A percentile compares a stretch with the other conserved stretches of the same genome.
Evolutionary conservation across 2,888 invertebrate species (phyloP).

Genomic region (Autographa pulchrina): DNA sequence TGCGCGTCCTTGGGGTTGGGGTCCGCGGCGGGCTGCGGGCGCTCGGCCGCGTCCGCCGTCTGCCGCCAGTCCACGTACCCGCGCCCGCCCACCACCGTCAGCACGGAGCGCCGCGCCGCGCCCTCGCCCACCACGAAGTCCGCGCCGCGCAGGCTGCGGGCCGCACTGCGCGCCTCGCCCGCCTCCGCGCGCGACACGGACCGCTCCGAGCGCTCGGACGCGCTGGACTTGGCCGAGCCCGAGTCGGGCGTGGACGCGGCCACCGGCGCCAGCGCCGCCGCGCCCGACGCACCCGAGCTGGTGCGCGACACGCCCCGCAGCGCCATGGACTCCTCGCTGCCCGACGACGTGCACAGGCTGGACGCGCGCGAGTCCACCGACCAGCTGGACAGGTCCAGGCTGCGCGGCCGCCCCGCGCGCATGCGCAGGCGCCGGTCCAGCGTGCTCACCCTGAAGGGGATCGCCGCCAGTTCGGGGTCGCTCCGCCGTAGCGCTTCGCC

Average conservation of each 20-base stretch:
- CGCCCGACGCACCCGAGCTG: slow-evolving; percentile 93
- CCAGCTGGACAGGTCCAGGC: slow-evolving; percentile 96
- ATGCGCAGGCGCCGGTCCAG: slow-evolving; percentile 94
- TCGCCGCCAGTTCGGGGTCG: slow-evolving; percentile 95
- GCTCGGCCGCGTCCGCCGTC: slow-evolving; percentile 90
- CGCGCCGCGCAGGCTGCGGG: slow-evolving; percentile 80
- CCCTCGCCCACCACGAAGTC: slow-evolving; percentile 83
- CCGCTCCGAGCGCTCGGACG: slow-evolving; percentile 81
- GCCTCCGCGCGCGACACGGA: slow-evolving; percentile 80
- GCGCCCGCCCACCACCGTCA: slow-evolving; percentile 96
- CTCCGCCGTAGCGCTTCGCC: slow-evolving; percentile 94
- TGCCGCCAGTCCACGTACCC: slow-evolving; percentile 97
- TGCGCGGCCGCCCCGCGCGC: slow-evolving; percentile 95
- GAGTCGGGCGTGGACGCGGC: slow-evolving; percentile 86
- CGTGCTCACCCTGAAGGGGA: slow-evolving; percentile 95
- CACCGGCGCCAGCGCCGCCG: slow-evolving; percentile 88
- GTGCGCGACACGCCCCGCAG: slow-evolving; percentile 93
- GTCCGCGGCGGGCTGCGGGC: slow-evolving; percentile 89
- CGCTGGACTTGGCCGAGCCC: slow-evolving; percentile 79
- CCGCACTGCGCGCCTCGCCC: slow-evolving; percentile 75
- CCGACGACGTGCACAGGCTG: slow-evolving; percentile 94
- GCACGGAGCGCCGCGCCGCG: slow-evolving; percentile 92
- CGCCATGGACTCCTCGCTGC: slow-evolving; percentile 96
- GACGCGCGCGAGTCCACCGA: slow-evolving; percentile 96
- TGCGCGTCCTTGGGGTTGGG: slow-evolving; percentile 96